phyloP scores from a whole-genome alignment of 2,888 invertebrate genomes.

The Chloroclysta siterata region DNA sequence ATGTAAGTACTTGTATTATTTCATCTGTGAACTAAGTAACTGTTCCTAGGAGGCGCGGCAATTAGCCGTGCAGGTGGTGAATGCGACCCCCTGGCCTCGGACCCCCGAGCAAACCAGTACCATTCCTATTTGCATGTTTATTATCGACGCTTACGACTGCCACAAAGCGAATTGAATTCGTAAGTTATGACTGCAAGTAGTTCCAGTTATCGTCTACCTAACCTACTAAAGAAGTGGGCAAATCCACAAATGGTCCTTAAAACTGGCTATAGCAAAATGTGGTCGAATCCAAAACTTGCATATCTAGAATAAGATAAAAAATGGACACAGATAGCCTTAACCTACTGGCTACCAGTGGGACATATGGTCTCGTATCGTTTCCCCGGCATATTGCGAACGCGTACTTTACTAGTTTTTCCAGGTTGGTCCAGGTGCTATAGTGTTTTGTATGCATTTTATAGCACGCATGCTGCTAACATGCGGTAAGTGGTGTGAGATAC shows the following conservation, averaged over 20 bases:
- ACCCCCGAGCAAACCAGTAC: slow-evolving; percentile 46
- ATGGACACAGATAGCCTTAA: background rate
- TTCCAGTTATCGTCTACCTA: slow-evolving; percentile 47
- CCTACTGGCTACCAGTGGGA: slow-evolving; percentile 20
- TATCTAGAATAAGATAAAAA: too few species aligned
- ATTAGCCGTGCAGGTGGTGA: slow-evolving; percentile 81
- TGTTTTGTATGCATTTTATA: slow-evolving; percentile 32
- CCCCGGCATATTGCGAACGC: slow-evolving; percentile 52
- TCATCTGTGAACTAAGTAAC: slow-evolving; percentile 53
- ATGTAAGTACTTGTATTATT: background rate
- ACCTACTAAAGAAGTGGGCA: slow-evolving; percentile 33
- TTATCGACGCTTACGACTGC: slow-evolving; percentile 61
- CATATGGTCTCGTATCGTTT: slow-evolving; percentile 55
- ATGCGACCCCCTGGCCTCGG: slow-evolving; percentile 74
- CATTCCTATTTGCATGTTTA: slow-evolving; percentile 69
- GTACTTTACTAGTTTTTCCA: slow-evolving; percentile 14
- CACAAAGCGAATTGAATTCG: slow-evolving; percentile 51
- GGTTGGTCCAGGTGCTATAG: slow-evolving; percentile 34
- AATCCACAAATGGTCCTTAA: too few species aligned
- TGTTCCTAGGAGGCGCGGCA: slow-evolving; percentile 76
- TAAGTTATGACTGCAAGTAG: slow-evolving; percentile 51
- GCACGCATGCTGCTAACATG: slow-evolving; percentile 47
- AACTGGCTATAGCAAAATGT: too few species aligned
- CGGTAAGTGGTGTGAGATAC: slow-evolving; percentile 46
- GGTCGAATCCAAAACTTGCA: too few species aligned